Evolutionary conservation across 2,888 invertebrate species (phyloP).

Genomic region (Phaonia tiefii): DNA sequence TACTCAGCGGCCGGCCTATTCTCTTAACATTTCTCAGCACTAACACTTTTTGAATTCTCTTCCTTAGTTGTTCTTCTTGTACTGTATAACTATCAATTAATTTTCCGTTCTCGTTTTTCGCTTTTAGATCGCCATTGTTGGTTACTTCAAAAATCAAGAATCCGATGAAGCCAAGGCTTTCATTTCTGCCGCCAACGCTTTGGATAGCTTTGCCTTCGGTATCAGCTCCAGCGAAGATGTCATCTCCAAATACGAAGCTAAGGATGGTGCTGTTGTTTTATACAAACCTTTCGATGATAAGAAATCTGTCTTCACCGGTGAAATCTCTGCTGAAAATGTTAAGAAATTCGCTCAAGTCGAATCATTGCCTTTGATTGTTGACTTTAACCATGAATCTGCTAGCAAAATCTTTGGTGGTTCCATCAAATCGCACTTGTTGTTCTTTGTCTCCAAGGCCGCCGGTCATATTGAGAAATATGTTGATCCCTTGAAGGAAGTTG

Average conservation of each 20-base stretch:
- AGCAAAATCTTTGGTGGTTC: conserved; percentile 99
- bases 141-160: conserved; percentile 93
- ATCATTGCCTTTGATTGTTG: conserved; percentile 94
- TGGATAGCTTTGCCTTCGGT: conserved; percentile 95
- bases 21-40: too few relatives aligned
- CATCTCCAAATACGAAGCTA: conserved; percentile 89
- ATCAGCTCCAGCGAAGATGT: conserved; percentile 90
- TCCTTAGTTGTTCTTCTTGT: too few relatives aligned
- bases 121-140: conserved; percentile 90
- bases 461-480: conserved; percentile 91
- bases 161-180: conserved; percentile 91
- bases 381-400: conserved; percentile 98
- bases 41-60: too few relatives aligned
- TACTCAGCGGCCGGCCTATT: too few relatives aligned
- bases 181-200: conserved; percentile 88
- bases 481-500: conserved; percentile 90
- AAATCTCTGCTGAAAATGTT: conserved; percentile 85
- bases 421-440: conserved; percentile 96
- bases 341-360: conserved; percentile 92
- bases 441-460: conserved; percentile 96
- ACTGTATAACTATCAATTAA: too few relatives aligned
- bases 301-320: conserved; percentile 87
- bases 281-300: conserved; percentile 98
- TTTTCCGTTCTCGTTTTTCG: neutral
- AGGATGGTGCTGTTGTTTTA: conserved; percentile 90